Conservation (phyloP, 2,888 invertebrate species). For the Zygogramma bicolorata region DNA sequence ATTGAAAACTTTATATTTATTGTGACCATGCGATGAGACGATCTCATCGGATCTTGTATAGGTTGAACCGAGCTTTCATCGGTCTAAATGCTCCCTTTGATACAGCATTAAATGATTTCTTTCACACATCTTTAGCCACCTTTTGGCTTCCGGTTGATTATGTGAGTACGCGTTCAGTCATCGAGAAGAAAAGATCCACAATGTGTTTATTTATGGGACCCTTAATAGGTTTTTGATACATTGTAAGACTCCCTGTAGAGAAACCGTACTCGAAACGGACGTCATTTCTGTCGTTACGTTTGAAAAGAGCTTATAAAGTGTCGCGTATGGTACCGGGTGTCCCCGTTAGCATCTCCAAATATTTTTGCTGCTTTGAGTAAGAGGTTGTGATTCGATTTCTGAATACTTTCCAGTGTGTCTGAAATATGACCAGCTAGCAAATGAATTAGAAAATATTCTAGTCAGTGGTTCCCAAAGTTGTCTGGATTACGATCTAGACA, state of each 20-base stretch:
- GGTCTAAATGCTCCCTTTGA: conserved; percentile 39
- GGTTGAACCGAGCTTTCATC: conserved; percentile 30
- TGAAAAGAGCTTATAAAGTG: conserved; percentile 2
- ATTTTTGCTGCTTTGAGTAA: not conserved
- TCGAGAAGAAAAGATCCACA: conserved; percentile 41
- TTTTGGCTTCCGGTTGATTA: conserved; percentile 49
- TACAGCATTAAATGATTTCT: conserved; percentile 42
- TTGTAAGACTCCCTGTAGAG: conserved; percentile 42
- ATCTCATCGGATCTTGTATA: conserved; percentile 12
- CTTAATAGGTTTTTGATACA: conserved; percentile 51
- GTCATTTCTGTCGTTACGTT: conserved; percentile 7
- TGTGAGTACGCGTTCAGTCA: conserved; percentile 42
- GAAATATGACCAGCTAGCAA: too few species aligned
- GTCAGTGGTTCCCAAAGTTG: too few species aligned
- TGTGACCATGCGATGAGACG: too few species aligned
- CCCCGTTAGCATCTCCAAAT: not conserved
- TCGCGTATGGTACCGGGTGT: not conserved
- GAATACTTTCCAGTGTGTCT: not conserved
- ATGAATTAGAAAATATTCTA: too few species aligned
- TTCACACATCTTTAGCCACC: conserved; percentile 46
- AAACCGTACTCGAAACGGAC: conserved; percentile 35
- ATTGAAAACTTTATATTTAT: not conserved
- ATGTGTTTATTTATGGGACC: conserved; percentile 46
- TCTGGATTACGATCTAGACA: too few species aligned
- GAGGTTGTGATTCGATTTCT: not conserved